These are phyloP conservation scores for Cecropterus lyciades DNA, from an alignment of 1,140 invertebrate species.

Conservation along the genomic window DNA sequence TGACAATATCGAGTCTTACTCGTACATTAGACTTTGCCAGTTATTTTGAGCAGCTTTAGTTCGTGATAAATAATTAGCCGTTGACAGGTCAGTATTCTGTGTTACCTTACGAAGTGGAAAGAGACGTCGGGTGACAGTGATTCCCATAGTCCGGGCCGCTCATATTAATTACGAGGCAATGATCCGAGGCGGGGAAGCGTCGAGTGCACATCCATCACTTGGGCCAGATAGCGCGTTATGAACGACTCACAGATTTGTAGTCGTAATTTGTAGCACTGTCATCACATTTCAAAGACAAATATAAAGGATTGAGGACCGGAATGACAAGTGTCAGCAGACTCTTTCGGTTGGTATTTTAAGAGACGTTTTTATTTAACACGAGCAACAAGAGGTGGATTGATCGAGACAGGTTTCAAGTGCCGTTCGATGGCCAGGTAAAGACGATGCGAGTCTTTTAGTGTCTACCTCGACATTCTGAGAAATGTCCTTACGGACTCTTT, in stretches of 20 bases:
- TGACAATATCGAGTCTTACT: no score
- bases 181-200: constrained; percentile 60
- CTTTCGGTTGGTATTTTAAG: constrained; percentile 80
- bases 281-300: constrained; percentile 84
- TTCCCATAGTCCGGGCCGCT: constrained; percentile 63
- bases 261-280: constrained; percentile 83
- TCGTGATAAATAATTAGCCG: constrained; percentile 40
- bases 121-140: constrained; percentile 67
- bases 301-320: constrained; percentile 80
- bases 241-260: constrained; percentile 80
- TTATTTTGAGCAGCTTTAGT: not conserved
- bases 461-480: constrained; percentile 71
- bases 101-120: constrained; percentile 65
- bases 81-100: constrained; percentile 62
- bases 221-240: constrained; percentile 76
- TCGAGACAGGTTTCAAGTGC: constrained; percentile 82
- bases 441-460: constrained; percentile 63
- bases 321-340: constrained; percentile 79
- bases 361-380: constrained; percentile 82
- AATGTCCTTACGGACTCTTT: constrained; percentile 71
- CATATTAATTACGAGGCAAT: constrained; percentile 78
- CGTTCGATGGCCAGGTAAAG: constrained; percentile 68
- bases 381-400: constrained; percentile 82
- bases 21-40: no score
- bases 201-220: constrained; percentile 73